Evolutionary conservation across 2,888 invertebrate species (phyloP), one percentile per base, ranked within the genome.

Genomic region (Epiblema foenella): DNA sequence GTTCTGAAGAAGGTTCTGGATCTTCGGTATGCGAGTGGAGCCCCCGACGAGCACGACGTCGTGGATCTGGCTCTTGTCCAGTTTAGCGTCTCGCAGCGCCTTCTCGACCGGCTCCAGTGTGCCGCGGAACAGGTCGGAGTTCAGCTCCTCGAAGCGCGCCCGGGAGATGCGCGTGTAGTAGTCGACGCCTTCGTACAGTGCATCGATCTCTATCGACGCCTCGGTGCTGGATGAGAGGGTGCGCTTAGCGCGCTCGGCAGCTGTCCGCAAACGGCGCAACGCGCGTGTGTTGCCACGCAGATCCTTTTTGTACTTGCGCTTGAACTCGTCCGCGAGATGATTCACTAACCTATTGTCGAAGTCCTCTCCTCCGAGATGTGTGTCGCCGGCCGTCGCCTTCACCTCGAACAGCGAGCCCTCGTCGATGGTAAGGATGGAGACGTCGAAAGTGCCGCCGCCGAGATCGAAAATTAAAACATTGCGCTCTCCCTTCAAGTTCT

Each of bases 21-120:
- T 94, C 84, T 96, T 96, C 0, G 96, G 96, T 69, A 96, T 96
- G 66, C 96, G 94, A 0, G 95, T 96, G 0, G 96, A 96, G 15
- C 96, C 97, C 11, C 97, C 97, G 12, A 97, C 96, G 37, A 97
- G 89, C 0, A 97, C 96, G 4, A 97, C 95, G 78, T 96, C 96
- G 81, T 96, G 94, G 71, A 96, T 96, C 60, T 93, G 88, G 33
- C 90, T 88, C 81, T 96, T 96, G 85, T 96, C 96, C 90, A 96
- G 86, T 81, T 96, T 95, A 1, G 96, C 96, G 82, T 97, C 97
- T 29, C 90, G 89, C 18, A 97, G 85, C 0, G 96, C 96, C 78
- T 95, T 95, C 80, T 96, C 96, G 0, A 97, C 96, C 0, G 96
- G 96, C 68, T 95, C 93, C 71, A 97, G 83, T 0, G 96, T 96